phyloP scores from a whole-genome alignment of 1,140 invertebrate species.

The Drosophila truncata region DNA sequence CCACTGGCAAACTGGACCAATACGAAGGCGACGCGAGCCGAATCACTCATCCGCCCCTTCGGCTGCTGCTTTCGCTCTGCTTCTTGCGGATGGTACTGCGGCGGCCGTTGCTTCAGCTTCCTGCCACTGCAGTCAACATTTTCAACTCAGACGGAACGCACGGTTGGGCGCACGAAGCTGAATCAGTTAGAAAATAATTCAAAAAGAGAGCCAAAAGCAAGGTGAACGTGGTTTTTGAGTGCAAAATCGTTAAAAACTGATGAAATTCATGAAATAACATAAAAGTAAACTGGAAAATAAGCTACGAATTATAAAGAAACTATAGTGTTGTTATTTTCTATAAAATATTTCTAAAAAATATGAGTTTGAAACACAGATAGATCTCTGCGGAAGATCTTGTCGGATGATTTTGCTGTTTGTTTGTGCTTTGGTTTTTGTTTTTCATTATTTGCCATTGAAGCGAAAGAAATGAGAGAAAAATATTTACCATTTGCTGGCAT shows the following conservation, averaged over 20 bases:
- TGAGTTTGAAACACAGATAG: background rate
- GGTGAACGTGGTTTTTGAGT: constrained; percentile 15
- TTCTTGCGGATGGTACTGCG: constrained; percentile 27
- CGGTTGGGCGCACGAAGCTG: constrained; percentile 55
- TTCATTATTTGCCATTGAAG: constrained; percentile 24
- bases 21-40: constrained; percentile 45
- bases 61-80: constrained; percentile 30
- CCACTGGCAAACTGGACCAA: constrained; percentile 36
- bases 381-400: constrained; percentile 33
- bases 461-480: constrained; percentile 28
- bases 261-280: background rate
- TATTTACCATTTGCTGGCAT: constrained; percentile 23
- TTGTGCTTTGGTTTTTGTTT: constrained; percentile 15
- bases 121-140: constrained; percentile 63
- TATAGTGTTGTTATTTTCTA: background rate
- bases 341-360: background rate
- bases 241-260: background rate
- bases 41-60: constrained; percentile 28
- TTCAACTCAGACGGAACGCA: constrained; percentile 69
- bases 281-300: background rate
- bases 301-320: background rate
- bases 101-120: constrained; percentile 25
- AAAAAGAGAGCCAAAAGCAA: constrained; percentile 23
- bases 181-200: constrained; percentile 22
- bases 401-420: constrained; percentile 14